Percentiles rank a stretch among this genome's conserved stretches.
Conservation (phyloP, 37 sponge, comb jelly and placozoan species). For the Dysidea cf. avara region DNA sequence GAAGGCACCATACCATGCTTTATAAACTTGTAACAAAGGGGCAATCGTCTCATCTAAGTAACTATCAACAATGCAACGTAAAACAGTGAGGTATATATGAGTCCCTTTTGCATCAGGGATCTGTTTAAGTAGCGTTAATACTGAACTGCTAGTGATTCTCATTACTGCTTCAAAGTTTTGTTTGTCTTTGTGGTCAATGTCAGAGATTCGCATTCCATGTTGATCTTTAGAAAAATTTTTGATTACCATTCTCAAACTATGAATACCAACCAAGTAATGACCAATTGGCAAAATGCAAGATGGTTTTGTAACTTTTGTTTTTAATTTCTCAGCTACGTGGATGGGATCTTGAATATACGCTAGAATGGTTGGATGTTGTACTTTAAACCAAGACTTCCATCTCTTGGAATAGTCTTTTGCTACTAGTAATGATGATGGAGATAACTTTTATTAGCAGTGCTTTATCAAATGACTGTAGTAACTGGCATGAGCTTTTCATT, state of each 20-base stretch:
- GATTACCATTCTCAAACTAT: conserved; percentile 1
- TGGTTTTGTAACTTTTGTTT: conserved; percentile 15
- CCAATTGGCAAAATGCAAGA: conserved; percentile 18
- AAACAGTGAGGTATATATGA: neutral
- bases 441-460: too few species aligned
- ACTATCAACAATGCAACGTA: conserved; percentile 35
- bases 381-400: conserved; percentile 34
- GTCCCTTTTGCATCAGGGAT: conserved; percentile 43
- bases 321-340: conserved; percentile 36
- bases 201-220: conserved; percentile 22
- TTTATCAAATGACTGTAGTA: neutral
- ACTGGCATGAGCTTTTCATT: conserved; percentile 9
- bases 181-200: conserved; percentile 12
- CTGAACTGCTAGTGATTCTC: neutral
- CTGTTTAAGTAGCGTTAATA: neutral
- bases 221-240: conserved; percentile 11
- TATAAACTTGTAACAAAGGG: conserved; percentile 11
- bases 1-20: conserved; percentile 40
- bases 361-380: conserved; percentile 11
- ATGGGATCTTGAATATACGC: conserved; percentile 34
- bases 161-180: conserved; percentile 29
- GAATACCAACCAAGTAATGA: conserved; percentile 19
- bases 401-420: too few species aligned
- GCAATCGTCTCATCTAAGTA: conserved; percentile 22
- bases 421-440: too few species aligned